phyloP scores from a whole-genome alignment of 2,888 invertebrate genomes.

The Omphaloscelis lunosa region DNA sequence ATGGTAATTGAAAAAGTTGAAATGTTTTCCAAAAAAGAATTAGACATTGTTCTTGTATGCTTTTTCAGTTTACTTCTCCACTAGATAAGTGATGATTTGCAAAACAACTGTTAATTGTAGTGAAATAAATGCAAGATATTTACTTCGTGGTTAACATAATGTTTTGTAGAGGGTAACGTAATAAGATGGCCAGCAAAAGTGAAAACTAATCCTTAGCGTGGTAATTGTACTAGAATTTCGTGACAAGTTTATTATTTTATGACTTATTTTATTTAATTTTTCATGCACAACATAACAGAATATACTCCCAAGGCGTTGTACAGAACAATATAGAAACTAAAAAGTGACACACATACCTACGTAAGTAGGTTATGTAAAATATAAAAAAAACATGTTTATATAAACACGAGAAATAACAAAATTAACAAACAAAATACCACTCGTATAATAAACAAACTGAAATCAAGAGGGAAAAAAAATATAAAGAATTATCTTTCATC shows the following conservation, averaged over 20 bases:
- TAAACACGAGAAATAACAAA: too few species aligned
- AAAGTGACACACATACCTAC: too few species aligned
- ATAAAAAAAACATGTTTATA: too few species aligned
- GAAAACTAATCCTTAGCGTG: not conserved
- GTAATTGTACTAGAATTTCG: not conserved
- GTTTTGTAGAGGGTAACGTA: not conserved
- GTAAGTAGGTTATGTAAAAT: too few species aligned
- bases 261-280: too few species aligned
- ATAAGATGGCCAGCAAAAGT: not conserved
- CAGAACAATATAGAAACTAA: too few species aligned
- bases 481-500: too few species aligned
- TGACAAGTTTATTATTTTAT: not conserved
- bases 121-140: not conserved
- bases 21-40: not conserved
- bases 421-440: too few species aligned
- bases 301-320: too few species aligned
- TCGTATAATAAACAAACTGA: too few species aligned
- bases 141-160: not conserved
- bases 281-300: too few species aligned
- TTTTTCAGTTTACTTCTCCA: not conserved
- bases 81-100: not conserved
- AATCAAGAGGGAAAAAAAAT: too few species aligned
- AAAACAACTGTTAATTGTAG: not conserved
- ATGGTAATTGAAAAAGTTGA: not conserved
- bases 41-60: not conserved